Base-by-base conservation (phyloP, 2,797 vertebrate species). In the Lepilemur ruficaudatus region DNA sequence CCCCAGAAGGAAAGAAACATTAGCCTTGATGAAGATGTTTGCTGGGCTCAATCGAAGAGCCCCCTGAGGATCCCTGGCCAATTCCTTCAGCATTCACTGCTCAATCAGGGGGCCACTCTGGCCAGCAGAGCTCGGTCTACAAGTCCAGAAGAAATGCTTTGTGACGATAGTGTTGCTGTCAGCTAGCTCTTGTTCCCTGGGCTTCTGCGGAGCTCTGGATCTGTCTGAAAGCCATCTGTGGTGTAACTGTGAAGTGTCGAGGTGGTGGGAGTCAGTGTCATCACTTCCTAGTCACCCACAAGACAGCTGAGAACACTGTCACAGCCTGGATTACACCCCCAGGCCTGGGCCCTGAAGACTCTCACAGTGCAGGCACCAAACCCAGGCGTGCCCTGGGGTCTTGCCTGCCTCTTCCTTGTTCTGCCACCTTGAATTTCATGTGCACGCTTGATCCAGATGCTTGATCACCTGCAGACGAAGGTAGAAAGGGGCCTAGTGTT, bases 161-260 rank as follows among this genome's bases (percentile, higher is more conserved):
- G 65, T 81, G 43, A 89, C 65, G 80, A 93, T 75, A 55, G 79
- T 17, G 8, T 61, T 72, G 67, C 84, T 48, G 46, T 86, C 92
- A 86, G 48, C 18, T 4, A 5, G 35, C 57, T 85, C 28, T 81
- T 89, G 35, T 80, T 90, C 32, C 23, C 41, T 57, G 65, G 61
- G 50, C 65, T 93, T 91, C 50, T 85, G n/a, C 20, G 3, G 46
- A 46, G 48, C 75, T 48, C 41, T 15, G 84, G 57, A 81, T 89
- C 32, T 18, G 7, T 72, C 78, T 86, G 90, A 92, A 96, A 91
- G 61, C 78, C 94, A 94, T 96, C 93, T 93, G 81, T 95, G 69
- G 84, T 93, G 69, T 94, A 90, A 96, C 69, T 88, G 69, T 41
- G 55, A 90, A 95, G 82, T 92, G 93, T 94, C 73, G 78, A 76